Conservation (phyloP, 1,140 invertebrate species). For the Drosophila nebulosa region DNA sequence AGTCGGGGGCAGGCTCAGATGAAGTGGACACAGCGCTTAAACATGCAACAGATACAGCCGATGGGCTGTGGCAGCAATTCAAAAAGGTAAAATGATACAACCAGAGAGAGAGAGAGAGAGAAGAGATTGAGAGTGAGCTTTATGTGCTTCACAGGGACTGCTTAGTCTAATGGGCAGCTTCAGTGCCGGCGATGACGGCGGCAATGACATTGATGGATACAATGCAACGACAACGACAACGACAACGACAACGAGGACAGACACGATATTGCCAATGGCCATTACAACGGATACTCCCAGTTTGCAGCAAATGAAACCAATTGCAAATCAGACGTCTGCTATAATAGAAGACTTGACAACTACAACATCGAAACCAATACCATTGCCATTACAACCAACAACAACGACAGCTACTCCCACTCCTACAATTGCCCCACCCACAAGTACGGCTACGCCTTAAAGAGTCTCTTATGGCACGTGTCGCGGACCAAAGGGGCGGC, state of each 20-base stretch:
- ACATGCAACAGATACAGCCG: slow-evolving; percentile 36
- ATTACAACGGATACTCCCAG: not conserved
- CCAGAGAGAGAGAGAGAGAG: not conserved
- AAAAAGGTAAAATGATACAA: slow-evolving; percentile 41
- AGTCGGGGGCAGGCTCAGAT: slow-evolving; percentile 2
- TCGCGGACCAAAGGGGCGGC: too few species aligned
- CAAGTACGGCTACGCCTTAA: slow-evolving; percentile 1
- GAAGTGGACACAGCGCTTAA: slow-evolving; percentile 47
- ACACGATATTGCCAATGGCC: not conserved
- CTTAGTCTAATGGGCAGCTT: slow-evolving; percentile 25
- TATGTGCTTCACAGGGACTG: slow-evolving; percentile 31
- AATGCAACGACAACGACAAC: not conserved
- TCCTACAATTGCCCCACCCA: not conserved
- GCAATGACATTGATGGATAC: not conserved
- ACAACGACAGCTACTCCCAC: not conserved
- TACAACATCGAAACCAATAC: not conserved
- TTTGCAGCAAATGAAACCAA: slow-evolving; percentile 35
- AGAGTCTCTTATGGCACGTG: not conserved
- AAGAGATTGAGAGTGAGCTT: not conserved
- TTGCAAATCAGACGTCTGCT: slow-evolving; percentile 3
- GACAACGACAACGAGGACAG: not conserved
- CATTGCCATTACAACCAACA: not conserved
- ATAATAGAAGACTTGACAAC: not conserved
- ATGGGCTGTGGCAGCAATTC: slow-evolving; percentile 47
- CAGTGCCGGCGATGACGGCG: slow-evolving; percentile 9